phyloP scores from a whole-genome alignment of 1,140 invertebrate genomes.

The Tachypleus tridentatus region DNA sequence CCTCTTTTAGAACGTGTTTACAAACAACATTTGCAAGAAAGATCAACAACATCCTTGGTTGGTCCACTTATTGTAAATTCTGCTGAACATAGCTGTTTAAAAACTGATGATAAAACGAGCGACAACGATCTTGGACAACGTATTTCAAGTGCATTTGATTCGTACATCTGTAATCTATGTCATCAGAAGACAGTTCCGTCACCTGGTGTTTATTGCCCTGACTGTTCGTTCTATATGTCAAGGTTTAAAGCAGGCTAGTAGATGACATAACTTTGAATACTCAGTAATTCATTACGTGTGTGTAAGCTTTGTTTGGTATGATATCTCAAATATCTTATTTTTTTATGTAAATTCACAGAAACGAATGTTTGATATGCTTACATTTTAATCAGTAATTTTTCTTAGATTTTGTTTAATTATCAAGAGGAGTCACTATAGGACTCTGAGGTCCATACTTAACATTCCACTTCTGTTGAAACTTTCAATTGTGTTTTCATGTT shows the following conservation, averaged over 20 bases:
- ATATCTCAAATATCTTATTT: too few species aligned
- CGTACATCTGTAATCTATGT: constrained; percentile 59
- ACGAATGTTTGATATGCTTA: too few species aligned
- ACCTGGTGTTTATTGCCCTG: constrained; percentile 64
- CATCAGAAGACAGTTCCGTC: constrained; percentile 62
- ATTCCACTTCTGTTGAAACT: too few species aligned
- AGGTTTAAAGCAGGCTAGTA: constrained; percentile 17
- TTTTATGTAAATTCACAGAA: too few species aligned
- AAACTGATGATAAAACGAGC: constrained; percentile 10
- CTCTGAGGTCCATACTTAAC: too few species aligned
- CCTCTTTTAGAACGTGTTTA: constrained; percentile 70
- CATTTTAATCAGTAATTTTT: too few species aligned
- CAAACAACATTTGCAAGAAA: constrained; percentile 50
- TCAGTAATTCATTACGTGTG: too few species aligned
- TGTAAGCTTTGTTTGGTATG: too few species aligned
- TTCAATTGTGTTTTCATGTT: too few species aligned
- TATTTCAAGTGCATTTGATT: neutral
- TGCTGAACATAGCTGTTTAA: constrained; percentile 2
- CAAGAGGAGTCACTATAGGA: too few species aligned
- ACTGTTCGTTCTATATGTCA: constrained; percentile 85
- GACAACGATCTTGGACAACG: constrained; percentile 27
- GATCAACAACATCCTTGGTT: constrained; percentile 27
- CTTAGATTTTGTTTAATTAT: too few species aligned
- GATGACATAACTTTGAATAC: too few species aligned
- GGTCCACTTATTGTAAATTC: constrained; percentile 2